These are phyloP conservation scores for Ailuropoda melanoleuca DNA, from an alignment of 2,113 vertebrate genomes.

Conservation along the genomic window DNA sequence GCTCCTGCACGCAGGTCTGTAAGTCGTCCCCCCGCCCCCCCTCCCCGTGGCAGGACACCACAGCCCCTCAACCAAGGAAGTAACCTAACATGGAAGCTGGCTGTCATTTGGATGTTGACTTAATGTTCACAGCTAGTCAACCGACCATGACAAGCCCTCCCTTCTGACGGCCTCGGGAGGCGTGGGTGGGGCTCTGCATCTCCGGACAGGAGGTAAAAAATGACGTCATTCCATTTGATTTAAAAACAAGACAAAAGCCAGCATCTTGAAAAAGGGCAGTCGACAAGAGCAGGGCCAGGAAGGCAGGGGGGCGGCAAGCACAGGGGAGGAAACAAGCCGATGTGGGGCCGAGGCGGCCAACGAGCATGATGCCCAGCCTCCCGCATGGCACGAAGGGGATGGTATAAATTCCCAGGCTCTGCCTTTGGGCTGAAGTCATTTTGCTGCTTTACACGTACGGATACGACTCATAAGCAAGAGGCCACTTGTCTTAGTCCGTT, in stretches of 20 bases:
- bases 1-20: conserved; percentile 60
- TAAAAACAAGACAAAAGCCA: neutral
- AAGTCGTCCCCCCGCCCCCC: neutral
- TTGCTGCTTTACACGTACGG: neutral
- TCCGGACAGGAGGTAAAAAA: neutral
- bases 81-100: conserved; percentile 72
- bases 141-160: conserved; percentile 61
- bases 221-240: neutral
- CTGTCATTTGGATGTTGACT: conserved; percentile 73
- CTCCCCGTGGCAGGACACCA: neutral
- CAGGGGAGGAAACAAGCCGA: neutral
- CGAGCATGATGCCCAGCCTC: neutral
- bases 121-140: conserved; percentile 67
- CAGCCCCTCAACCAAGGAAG: conserved; percentile 51
- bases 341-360: accelerated
- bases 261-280: neutral
- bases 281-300: no score
- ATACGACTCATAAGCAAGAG: neutral
- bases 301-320: neutral
- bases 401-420: neutral
- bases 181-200: neutral
- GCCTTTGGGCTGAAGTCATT: neutral
- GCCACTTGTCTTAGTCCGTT: no score
- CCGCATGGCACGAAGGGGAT: no score
- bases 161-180: neutral